These are phyloP conservation scores for Syngnathus rostellatus DNA, from an alignment of 2,797 vertebrate genomes.

Conservation along the genomic window DNA sequence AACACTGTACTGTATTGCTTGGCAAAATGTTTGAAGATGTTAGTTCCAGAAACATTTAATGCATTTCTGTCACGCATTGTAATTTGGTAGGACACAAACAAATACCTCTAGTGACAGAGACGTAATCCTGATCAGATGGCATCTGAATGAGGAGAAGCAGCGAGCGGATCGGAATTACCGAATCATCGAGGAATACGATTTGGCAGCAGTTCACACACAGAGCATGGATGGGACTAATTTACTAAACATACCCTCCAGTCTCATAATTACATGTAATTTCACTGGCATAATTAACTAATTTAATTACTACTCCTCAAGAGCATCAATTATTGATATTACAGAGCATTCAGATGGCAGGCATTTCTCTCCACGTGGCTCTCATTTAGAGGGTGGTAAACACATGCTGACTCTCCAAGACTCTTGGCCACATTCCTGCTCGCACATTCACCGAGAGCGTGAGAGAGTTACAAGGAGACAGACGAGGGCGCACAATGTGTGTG, in stretches of 20 bases:
- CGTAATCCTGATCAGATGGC: slow-evolving; percentile 51
- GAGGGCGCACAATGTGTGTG: neutral
- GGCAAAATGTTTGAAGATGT: neutral
- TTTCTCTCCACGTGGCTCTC: slow-evolving; percentile 89
- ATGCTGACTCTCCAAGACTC: slow-evolving; percentile 76
- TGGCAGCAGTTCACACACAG: slow-evolving; percentile 96
- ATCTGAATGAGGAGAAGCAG: slow-evolving; percentile 79
- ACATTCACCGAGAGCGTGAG: slow-evolving; percentile 37
- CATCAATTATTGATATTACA: slow-evolving; percentile 99
- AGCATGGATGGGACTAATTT: slow-evolving; percentile 99
- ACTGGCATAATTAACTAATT: slow-evolving; percentile 99
- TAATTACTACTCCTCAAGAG: slow-evolving; percentile 99
- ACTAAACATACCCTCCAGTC: slow-evolving; percentile 99
- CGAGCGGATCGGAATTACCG: slow-evolving; percentile 91
- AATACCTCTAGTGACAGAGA: slow-evolving; percentile 36
- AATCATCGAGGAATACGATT: slow-evolving; percentile 99
- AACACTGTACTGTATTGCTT: neutral
- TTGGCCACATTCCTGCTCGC: slow-evolving; percentile 75
- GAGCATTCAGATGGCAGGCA: slow-evolving; percentile 94
- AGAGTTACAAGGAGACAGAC: slow-evolving; percentile 18
- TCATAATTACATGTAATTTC: slow-evolving; percentile 99
- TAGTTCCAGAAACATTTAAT: slow-evolving; percentile 24
- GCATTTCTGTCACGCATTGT: slow-evolving; percentile 18
- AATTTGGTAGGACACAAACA: slow-evolving; percentile 19
- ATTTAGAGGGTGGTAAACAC: slow-evolving; percentile 97